Evolutionary conservation across 2,113 vertebrate species (phyloP).

Genomic region (Murina feae): DNA sequence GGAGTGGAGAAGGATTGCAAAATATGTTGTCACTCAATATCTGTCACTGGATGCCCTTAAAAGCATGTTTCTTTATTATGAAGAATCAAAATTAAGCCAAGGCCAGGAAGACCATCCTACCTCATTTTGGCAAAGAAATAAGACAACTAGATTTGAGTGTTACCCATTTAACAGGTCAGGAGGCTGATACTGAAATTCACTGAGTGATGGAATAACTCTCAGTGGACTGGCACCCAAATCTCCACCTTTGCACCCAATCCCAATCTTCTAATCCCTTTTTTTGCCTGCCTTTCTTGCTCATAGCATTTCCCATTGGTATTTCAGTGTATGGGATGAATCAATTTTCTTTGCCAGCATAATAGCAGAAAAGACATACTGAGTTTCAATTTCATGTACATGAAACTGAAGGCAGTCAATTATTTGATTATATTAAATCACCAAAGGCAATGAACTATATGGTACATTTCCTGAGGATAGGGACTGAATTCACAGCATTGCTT

Average conservation of each 20-base stretch:
- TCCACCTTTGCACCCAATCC: neutral
- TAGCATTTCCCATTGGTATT: neutral
- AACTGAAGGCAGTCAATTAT: neutral
- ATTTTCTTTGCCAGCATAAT: neutral
- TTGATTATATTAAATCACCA: neutral
- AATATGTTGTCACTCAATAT: neutral
- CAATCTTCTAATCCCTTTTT: neutral
- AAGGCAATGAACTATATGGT: neutral
- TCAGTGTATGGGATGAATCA: neutral
- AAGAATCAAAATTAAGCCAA: neutral
- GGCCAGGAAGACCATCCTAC: neutral
- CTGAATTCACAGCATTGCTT: neutral
- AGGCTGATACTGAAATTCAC: neutral
- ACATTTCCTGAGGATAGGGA: neutral
- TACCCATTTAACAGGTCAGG: neutral
- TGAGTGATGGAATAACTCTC: neutral
- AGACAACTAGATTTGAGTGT: neutral
- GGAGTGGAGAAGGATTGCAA: neutral
- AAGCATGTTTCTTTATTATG: neutral
- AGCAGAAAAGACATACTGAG: neutral
- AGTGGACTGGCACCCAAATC: neutral
- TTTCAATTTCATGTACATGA: neutral
- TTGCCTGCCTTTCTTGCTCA: neutral
- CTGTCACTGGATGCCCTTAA: neutral
- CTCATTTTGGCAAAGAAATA: neutral